These are phyloP conservation scores for Thripadectes ignobilis DNA, from an alignment of 2,797 vertebrate species.

Conservation along the genomic window DNA sequence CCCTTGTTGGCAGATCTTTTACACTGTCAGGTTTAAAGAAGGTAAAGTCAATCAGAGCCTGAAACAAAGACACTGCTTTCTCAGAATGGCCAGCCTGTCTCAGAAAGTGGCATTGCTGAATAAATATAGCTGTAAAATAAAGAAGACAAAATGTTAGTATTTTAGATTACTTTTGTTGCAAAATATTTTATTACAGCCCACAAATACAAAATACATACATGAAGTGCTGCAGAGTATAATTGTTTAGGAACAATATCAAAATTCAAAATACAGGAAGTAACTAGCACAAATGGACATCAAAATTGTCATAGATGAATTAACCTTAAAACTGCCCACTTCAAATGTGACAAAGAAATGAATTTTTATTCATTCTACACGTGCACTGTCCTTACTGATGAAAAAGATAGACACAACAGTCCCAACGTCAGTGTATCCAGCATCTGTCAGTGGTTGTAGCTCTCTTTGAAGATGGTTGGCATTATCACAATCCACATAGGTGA, in stretches of 20 bases:
- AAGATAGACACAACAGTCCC: neutral
- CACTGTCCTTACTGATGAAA: neutral
- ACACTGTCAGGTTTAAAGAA: slow-evolving; percentile 91
- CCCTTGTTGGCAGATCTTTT: slow-evolving; percentile 81
- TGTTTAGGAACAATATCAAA: neutral
- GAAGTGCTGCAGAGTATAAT: neutral
- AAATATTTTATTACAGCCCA: neutral
- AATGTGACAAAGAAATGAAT: neutral
- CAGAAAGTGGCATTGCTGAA: slow-evolving; percentile 91
- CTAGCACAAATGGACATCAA: neutral
- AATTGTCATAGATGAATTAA: neutral
- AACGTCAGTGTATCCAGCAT: neutral
- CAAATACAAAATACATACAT: neutral
- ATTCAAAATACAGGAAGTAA: neutral
- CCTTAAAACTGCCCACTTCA: neutral
- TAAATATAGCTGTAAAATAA: slow-evolving; percentile 81
- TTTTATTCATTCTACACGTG: neutral
- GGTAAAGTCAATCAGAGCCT: slow-evolving; percentile 87
- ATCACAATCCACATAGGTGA: neutral
- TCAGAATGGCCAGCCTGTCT: slow-evolving; percentile 88
- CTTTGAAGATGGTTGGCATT: neutral
- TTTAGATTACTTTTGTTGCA: neutral
- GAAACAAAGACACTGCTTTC: slow-evolving; percentile 88
- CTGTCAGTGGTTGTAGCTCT: neutral
- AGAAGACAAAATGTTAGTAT: neutral